Evolutionary conservation across 35 echinoderm and acorn worm species (phyloP), one percentile per base, ranked within the genome.

Genomic region (Heliocidaris tuberculata): DNA sequence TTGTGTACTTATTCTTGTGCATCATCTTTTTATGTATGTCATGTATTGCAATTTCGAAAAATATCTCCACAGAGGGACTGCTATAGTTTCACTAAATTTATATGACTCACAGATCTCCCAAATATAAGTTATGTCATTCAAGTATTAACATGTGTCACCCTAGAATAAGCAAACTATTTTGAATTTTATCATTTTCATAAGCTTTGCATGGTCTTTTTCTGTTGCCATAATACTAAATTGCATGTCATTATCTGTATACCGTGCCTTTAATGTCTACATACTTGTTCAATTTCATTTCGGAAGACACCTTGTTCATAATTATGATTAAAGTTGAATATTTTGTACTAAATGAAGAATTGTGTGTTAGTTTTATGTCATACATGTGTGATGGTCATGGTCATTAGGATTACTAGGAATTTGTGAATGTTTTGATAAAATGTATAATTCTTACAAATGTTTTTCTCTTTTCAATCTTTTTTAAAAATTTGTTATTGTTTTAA

Each of bases 241-340:
- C 24, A 70, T 27, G 60, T 70, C 60, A 70, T 70, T 19, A 0
- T 24, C 16, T 21, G 60, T 17, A 21, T 70, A 15, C 60, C 6
- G 50, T 52, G 50, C 50, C 50, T 42, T 70, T 70, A 52, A 10
- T 52, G 50, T 52, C 50, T 10, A 13, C 12, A 10, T 52, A 52
- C 50, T 4, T 70, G 16, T 70, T 70, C 60, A 70, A 27, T 70
- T 70, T 70, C 16, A 70, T 16, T 88, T 88, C 9, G 86, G 47
- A 13, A 88, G 30, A 88, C 86, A 88, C 30, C 30, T 88, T 88
- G 86, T 88, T 88, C 31, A 88, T 92, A 17, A 88, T 35, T 35
- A 50, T 92, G 47, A 92, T 92, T 92, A 92, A 92, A 92, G 31
- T 31, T 92, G 90, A 92, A 92, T 92, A 92, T 92, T 92, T 92